Evolutionary conservation across 2,113 vertebrate genomes (phyloP).

Genomic region (Pterocles burchelli): DNA sequence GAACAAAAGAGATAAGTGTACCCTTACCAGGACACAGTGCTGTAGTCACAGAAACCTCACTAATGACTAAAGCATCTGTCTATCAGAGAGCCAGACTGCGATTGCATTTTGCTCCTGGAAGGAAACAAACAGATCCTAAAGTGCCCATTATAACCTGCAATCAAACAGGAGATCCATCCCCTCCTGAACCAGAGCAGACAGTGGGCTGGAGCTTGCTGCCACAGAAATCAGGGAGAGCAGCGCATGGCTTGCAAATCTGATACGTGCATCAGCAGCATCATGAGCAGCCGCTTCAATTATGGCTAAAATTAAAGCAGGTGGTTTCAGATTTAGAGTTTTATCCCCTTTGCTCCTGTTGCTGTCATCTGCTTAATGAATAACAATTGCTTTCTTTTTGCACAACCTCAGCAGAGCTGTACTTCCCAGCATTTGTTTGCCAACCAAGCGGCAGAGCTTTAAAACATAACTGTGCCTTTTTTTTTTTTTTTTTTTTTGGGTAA

Average conservation of each 20-base stretch:
- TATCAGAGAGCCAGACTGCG: neutral
- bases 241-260: neutral
- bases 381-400: constrained; percentile 59
- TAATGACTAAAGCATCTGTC: constrained; percentile 44
- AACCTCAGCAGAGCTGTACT: constrained; percentile 42
- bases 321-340: constrained; percentile 60
- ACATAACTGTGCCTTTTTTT: neutral
- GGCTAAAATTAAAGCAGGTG: constrained; percentile 65
- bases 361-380: constrained; percentile 67
- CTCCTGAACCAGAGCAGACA: neutral
- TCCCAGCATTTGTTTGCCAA: constrained; percentile 43
- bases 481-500: neutral
- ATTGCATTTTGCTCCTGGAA: constrained; percentile 19
- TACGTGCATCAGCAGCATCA: constrained; percentile 13
- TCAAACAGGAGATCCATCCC: neutral
- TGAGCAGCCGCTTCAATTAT: constrained; percentile 43
- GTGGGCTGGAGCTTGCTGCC: neutral
- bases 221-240: neutral
- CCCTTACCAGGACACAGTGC: neutral
- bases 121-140: constrained; percentile 44
- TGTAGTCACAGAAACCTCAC: constrained; percentile 49
- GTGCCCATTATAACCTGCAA: neutral
- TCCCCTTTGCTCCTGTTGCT: constrained; percentile 54
- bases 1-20: constrained; percentile 68
- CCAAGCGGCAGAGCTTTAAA: constrained; percentile 41